A percentile compares a stretch with the other conserved stretches of the same genome.
Evolutionary conservation across 2,797 vertebrate genomes (phyloP).

Genomic region (Acrocephalus scirpaceus): DNA sequence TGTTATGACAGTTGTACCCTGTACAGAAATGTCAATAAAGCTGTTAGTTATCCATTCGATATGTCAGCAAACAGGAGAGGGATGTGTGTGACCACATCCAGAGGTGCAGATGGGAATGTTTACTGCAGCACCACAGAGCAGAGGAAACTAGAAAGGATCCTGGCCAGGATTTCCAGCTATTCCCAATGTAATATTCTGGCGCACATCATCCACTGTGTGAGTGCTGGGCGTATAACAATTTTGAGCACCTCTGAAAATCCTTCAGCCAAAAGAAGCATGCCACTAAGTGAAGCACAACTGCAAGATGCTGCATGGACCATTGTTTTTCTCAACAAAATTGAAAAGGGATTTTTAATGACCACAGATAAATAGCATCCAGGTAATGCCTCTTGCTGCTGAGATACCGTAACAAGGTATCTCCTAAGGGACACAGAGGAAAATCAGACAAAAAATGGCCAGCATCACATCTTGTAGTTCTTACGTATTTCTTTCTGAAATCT

Average conservation of each 20-base stretch:
- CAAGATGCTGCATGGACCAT: background rate
- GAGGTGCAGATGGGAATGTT: background rate
- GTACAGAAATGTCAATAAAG: slow-evolving; percentile 10
- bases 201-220: background rate
- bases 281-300: background rate
- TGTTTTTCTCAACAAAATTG: background rate
- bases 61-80: background rate
- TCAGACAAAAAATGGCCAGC: background rate
- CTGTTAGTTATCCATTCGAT: background rate
- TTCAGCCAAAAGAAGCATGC: background rate
- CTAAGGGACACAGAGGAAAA: background rate
- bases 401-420: background rate
- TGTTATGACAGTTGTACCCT: slow-evolving; percentile 4
- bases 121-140: background rate
- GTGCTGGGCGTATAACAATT: background rate
- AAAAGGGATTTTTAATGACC: background rate
- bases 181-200: background rate
- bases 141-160: background rate
- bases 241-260: background rate
- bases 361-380: background rate
- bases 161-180: background rate
- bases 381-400: background rate
- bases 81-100: background rate
- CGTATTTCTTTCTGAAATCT: background rate
- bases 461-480: background rate